These are phyloP conservation scores for Tauraco hartlaubi DNA, from an alignment of 2,797 vertebrate species.

Conservation along the genomic window DNA sequence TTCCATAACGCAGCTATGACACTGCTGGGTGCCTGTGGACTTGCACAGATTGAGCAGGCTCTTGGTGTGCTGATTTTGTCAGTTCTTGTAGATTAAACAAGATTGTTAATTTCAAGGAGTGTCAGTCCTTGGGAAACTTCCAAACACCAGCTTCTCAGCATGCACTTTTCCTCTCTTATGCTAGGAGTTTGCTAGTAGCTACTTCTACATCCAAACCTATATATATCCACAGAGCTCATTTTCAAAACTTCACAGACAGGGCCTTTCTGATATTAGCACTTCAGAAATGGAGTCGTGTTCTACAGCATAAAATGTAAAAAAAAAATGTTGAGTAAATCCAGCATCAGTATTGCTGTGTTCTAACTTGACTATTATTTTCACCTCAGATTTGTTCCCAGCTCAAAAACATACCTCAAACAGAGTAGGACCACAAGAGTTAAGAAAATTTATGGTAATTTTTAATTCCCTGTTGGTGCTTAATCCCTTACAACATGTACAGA, in stretches of 20 bases:
- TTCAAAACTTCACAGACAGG: not conserved
- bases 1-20: not conserved
- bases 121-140: not conserved
- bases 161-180: not conserved
- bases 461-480: not conserved
- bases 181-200: not conserved
- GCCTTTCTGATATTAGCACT: not conserved
- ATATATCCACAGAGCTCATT: not conserved
- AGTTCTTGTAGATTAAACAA: not conserved
- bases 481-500: not conserved
- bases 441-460: not conserved
- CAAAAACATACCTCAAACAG: not conserved
- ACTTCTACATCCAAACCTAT: not conserved
- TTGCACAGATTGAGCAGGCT: not conserved
- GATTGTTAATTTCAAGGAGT: rapidly evolving
- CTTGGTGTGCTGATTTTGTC: not conserved
- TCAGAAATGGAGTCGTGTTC: not conserved
- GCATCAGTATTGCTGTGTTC: not conserved
- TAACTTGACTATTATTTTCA: not conserved
- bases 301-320: not conserved
- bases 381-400: not conserved
- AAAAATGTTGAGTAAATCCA: not conserved
- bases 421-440: not conserved
- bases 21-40: not conserved
- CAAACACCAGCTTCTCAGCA: not conserved